Conservation (phyloP, 2,113 vertebrate genomes). For the Pipra filicauda region DNA sequence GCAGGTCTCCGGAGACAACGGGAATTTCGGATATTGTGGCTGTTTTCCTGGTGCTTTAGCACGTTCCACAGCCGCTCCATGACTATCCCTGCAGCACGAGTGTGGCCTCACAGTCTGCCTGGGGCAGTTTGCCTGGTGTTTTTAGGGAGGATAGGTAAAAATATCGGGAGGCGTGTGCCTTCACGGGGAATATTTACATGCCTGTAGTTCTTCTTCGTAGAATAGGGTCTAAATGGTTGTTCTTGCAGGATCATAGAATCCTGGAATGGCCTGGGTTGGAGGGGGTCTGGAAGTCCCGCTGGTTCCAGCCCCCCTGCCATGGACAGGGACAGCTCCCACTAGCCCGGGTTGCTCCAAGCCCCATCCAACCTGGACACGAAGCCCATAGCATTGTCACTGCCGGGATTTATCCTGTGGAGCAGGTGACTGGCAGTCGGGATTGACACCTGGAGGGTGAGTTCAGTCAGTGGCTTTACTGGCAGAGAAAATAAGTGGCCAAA, state of each 20-base stretch:
- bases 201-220: background rate
- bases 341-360: background rate
- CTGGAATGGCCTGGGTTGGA: background rate
- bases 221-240: background rate
- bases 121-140: background rate
- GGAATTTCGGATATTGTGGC: background rate
- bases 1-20: background rate
- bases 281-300: background rate
- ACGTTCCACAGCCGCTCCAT: fast-evolving
- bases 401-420: background rate
- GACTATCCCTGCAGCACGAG: background rate
- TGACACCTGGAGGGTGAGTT: background rate
- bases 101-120: background rate
- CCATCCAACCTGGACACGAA: background rate
- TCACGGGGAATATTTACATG: background rate
- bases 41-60: background rate
- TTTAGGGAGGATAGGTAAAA: background rate
- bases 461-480: background rate
- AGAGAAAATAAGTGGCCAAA: background rate
- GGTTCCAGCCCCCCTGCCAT: background rate
- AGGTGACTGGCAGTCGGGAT: background rate
- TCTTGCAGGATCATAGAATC: background rate
- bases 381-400: background rate
- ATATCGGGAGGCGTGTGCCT: fast-evolving
- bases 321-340: background rate